Evolutionary conservation across 1,140 invertebrate genomes (phyloP), one percentile per base, ranked within the genome.

Genomic region (Alviniconcha marisindica): DNA sequence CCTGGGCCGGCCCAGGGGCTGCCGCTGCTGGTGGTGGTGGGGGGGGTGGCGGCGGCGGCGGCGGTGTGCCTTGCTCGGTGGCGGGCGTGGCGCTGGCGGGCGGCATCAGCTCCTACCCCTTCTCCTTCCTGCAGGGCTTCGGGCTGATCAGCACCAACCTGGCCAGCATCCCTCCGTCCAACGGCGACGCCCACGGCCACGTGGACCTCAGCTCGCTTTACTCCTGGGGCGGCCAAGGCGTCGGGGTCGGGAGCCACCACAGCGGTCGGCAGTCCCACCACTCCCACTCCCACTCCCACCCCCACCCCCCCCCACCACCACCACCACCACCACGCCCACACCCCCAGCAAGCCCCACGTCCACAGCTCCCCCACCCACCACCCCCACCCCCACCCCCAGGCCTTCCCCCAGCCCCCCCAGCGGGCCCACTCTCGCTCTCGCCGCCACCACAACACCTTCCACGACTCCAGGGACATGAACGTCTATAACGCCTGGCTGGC

Each of bases 121-220:
- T 56, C 69, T 83, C 77, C 24, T 78, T 71, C 82, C 76, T 66
- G 60, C 85, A 79, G 83, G 78, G 78, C 44, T 76, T 83, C 63
- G 31, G 87, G 40, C 51, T 84, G 74, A 79, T 88, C n/a, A 86
- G 88, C 76, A 85, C 87, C 69, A 87, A 88, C 76, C 73, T 90
- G 56, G 80, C 89, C 71, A 85, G 81, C 80, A 90, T 90, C 48
- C 87, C 86, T 63, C 40, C 77, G 15, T 74, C 54, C 71, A 82
- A 71, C 40, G 66, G 69, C 28, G 81, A 48, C 56, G 42, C 42
- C 24, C 51, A 83, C 28, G 31, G n/a, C 14, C 79, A 77, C 5
- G 48, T 56, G 15, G 56, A 60, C 28, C n/a, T 83, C 12, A 2
- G 7, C 24, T 51, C 73, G n/a, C 4, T 51, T 2, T 51, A 76